Conservation (phyloP, 1,140 invertebrate genomes). For the Uloborus diversus region DNA sequence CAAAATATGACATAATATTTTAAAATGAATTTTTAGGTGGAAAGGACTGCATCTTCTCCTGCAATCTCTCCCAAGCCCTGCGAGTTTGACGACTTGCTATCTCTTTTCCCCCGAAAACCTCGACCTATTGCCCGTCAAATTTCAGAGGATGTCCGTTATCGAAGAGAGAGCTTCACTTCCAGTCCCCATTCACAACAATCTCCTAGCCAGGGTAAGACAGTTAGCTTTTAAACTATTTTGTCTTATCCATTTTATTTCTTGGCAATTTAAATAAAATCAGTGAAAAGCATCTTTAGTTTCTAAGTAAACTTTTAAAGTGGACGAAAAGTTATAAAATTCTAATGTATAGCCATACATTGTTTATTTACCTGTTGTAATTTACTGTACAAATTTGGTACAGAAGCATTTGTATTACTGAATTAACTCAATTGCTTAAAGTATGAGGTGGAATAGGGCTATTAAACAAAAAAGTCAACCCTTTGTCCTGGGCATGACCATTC, state of each 20-base stretch:
- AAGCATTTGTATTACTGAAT: too few relatives aligned
- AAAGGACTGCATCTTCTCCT: conserved; percentile 45
- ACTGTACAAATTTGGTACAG: too few relatives aligned
- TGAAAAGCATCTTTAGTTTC: too few relatives aligned
- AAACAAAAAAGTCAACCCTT: too few relatives aligned
- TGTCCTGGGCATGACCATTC: too few relatives aligned
- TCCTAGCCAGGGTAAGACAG: conserved; percentile 28
- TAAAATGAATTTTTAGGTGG: conserved; percentile 49
- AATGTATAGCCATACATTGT: too few relatives aligned
- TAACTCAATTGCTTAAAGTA: too few relatives aligned
- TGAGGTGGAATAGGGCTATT: too few relatives aligned
- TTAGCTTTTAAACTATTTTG: not conserved
- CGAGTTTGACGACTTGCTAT: conserved; percentile 62
- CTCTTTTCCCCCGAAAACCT: conserved; percentile 62
- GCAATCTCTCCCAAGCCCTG: conserved; percentile 46
- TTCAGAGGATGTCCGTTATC: conserved; percentile 65
- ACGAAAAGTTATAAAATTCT: not conserved
- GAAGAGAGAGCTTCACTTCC: conserved; percentile 66
- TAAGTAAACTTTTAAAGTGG: not conserved
- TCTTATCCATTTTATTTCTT: too few relatives aligned
- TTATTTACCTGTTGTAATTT: too few relatives aligned
- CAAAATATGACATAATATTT: too few relatives aligned
- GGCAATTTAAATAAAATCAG: too few relatives aligned
- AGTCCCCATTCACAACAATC: conserved; percentile 61
- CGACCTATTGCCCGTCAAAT: conserved; percentile 65